These are phyloP conservation scores for Thyatira batis DNA, from an alignment of 2,888 invertebrate genomes.

Conservation along the genomic window DNA sequence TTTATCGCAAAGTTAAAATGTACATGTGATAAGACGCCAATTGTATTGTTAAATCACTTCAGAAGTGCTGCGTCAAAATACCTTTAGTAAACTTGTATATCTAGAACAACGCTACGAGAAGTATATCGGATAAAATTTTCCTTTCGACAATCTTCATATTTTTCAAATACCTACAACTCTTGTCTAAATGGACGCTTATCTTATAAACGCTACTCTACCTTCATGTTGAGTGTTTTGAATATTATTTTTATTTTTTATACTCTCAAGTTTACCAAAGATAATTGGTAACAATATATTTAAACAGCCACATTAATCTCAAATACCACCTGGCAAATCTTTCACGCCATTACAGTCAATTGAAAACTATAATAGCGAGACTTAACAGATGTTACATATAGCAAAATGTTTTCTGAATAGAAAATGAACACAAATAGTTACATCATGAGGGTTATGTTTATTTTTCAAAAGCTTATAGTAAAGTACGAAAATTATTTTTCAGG, in stretches of 20 bases:
- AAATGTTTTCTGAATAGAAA: background rate
- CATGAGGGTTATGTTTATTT: background rate
- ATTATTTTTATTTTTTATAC: background rate
- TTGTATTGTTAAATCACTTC: conserved; percentile 41
- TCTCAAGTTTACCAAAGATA: background rate
- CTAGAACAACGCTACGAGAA: background rate
- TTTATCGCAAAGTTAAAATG: conserved; percentile 33
- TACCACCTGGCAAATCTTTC: conserved; percentile 1
- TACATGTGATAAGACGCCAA: conserved; percentile 29
- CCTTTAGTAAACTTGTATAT: conserved; percentile 5
- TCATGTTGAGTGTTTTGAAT: background rate
- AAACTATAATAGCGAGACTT: background rate
- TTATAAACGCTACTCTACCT: background rate
- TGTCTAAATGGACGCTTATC: background rate
- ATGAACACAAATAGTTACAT: background rate
- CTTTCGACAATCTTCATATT: conserved; percentile 6
- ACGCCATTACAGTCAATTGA: background rate
- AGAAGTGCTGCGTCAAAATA: conserved; percentile 23
- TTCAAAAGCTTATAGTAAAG: conserved; percentile 12
- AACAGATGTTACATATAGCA: background rate
- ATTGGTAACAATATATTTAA: background rate
- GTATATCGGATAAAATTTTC: conserved; percentile 6
- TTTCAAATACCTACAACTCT: background rate
- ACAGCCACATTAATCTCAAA: background rate
- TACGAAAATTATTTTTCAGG: conserved; percentile 53